phyloP scores from a whole-genome alignment of 2,888 invertebrate species.

The Philopedon plagiatum region DNA sequence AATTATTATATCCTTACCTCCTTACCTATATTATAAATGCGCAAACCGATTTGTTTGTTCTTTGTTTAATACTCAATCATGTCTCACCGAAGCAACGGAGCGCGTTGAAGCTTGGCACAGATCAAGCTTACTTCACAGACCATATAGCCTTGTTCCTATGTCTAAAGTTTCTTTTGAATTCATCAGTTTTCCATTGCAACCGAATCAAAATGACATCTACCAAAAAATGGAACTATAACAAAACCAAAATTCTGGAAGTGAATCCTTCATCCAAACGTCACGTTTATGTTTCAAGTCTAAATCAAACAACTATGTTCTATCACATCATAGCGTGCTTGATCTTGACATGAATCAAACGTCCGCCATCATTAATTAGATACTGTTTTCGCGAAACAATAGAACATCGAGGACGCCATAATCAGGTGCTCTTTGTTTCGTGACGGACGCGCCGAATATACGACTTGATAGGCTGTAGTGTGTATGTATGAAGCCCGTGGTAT shows the following conservation, averaged over 20 bases:
- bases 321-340: constrained; percentile 33
- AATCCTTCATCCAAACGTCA: background rate
- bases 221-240: too few species aligned
- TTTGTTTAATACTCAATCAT: too few species aligned
- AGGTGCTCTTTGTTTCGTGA: constrained; percentile 50
- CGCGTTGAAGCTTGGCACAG: too few species aligned
- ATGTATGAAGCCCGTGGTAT: constrained; percentile 22
- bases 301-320: constrained; percentile 25
- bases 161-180: too few species aligned
- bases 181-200: too few species aligned
- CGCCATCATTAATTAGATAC: constrained; percentile 57
- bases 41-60: too few species aligned
- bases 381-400: constrained; percentile 56
- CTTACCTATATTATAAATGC: too few species aligned
- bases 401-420: constrained; percentile 51
- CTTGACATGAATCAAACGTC: constrained; percentile 55
- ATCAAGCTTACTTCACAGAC: too few species aligned
- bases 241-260: background rate
- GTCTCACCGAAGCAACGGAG: too few species aligned
- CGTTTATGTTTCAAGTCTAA: constrained; percentile 5
- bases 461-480: constrained; percentile 33
- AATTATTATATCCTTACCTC: too few species aligned
- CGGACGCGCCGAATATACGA: constrained; percentile 41
- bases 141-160: too few species aligned
- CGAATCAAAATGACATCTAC: too few species aligned